Percentiles rank a stretch among this genome's conserved stretches.
These are phyloP conservation scores for Ischnus inquisitorius DNA, from an alignment of 2,888 invertebrate species.

Conservation along the genomic window DNA sequence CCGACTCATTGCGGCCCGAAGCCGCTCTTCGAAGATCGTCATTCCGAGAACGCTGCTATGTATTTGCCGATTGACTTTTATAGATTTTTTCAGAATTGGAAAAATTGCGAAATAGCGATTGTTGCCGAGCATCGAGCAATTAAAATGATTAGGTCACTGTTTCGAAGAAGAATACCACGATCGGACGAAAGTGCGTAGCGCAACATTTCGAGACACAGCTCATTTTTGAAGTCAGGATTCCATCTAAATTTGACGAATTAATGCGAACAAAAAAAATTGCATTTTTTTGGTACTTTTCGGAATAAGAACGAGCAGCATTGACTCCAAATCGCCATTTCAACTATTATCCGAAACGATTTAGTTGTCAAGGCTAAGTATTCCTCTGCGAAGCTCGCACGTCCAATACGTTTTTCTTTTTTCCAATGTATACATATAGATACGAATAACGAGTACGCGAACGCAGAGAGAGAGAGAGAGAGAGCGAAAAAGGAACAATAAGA, in stretches of 20 bases:
- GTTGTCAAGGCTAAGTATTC: constrained; percentile 55
- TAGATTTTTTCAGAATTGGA: neutral
- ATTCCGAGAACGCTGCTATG: neutral
- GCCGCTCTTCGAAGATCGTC: neutral
- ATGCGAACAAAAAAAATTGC: neutral
- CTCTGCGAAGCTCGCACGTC: constrained; percentile 35
- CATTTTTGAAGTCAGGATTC: too few species aligned
- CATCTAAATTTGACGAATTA: too few species aligned
- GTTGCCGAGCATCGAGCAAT: too few species aligned
- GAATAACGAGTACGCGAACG: constrained; percentile 51
- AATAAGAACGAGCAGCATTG: neutral
- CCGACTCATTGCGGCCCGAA: neutral
- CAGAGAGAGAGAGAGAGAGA: constrained; percentile 41
- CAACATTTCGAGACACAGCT: too few species aligned
- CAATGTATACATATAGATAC: constrained; percentile 41
- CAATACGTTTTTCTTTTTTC: constrained; percentile 35
- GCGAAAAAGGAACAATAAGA: constrained; percentile 54
- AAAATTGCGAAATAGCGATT: neutral
- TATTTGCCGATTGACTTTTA: neutral
- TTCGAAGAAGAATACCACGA: too few species aligned
- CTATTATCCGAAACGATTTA: constrained; percentile 39
- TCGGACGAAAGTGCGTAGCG: too few species aligned
- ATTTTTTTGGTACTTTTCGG: neutral
- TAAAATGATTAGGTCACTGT: too few species aligned
- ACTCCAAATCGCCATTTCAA: neutral